phyloP scores from a whole-genome alignment of 2,797 vertebrate genomes.

The Thripadectes ignobilis region DNA sequence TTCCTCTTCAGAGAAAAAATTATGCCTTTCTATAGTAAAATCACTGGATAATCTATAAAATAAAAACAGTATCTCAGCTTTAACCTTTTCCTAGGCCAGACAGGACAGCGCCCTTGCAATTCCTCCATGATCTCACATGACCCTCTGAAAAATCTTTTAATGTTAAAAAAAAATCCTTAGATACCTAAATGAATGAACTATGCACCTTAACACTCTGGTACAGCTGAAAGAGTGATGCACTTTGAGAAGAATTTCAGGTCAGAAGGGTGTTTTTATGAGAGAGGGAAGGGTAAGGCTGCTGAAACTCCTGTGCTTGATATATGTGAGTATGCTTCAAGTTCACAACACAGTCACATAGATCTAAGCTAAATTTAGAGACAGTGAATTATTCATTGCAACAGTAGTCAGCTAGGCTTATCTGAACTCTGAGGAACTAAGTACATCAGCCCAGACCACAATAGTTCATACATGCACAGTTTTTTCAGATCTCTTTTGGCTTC shows the following conservation, averaged over 20 bases:
- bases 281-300: background rate
- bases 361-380: conserved; percentile 62
- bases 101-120: background rate
- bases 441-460: background rate
- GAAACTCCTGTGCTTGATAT: background rate
- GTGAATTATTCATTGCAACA: conserved; percentile 66
- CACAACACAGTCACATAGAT: conserved; percentile 37
- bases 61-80: background rate
- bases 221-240: background rate
- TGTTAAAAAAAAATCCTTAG: background rate
- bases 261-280: background rate
- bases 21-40: background rate
- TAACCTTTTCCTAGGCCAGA: background rate
- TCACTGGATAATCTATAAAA: background rate
- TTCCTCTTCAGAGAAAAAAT: background rate
- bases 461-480: background rate
- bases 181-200: background rate
- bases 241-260: conserved; percentile 1
- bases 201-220: background rate
- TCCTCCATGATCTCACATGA: background rate
- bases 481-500: background rate
- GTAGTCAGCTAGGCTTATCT: conserved; percentile 3
- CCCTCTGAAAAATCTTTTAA: background rate
- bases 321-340: conserved; percentile 22
- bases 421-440: background rate